Base-by-base conservation (phyloP, 1,140 invertebrate species). In the Teleopsis dalmanni region DNA sequence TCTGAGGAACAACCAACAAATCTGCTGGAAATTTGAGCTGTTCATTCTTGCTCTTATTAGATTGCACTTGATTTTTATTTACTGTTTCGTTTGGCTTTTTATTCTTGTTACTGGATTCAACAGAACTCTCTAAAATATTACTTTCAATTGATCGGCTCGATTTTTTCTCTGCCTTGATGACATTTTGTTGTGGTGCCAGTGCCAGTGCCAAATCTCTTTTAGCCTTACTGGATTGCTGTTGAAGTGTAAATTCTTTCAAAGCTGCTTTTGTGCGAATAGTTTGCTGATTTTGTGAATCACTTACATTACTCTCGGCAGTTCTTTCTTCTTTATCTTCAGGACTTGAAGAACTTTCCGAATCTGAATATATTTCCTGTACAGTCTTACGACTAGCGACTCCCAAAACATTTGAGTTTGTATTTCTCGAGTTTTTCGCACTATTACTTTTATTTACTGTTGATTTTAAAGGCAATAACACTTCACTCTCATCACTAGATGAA, bases 1-100 rank as follows among this genome's bases (percentile, higher is more conserved):
- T 75, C 66, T 93, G 90, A 1, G 89, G 90, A n/a, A 93, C 89
- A 57, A 92, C 90, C 26, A 91, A 73, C 58, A 89, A 80, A 29
- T 87, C 83, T 18, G 87, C 81, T 48, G 79, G 76, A 55, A 83
- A 81, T 60, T 82, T 82, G 52, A 75, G 31, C 76, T 55, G 80
- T 81, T 34, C 72, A 58, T 26, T 71, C 63, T 55, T 78, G 78
- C 29, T 76, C 66, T 54, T 76, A 1, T 29, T 11, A 19, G 26
- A 31, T 78, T 57, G 79, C 35, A 77, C 59, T 80, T 82, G 52
- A 76, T 72, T 52, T 72, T 71, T 11, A 50, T 25, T 29, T 1
- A 35, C 23, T 3, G 16, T 36, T 38, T 47, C 33, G 11, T 8
- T 25, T 36, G 25, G 2, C 29, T 13, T 45, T 51, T 48, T 67